Evolutionary conservation across 2,113 vertebrate genomes (phyloP), one percentile per base, ranked within the genome.

Genomic region (Dasyornis broadbenti): DNA sequence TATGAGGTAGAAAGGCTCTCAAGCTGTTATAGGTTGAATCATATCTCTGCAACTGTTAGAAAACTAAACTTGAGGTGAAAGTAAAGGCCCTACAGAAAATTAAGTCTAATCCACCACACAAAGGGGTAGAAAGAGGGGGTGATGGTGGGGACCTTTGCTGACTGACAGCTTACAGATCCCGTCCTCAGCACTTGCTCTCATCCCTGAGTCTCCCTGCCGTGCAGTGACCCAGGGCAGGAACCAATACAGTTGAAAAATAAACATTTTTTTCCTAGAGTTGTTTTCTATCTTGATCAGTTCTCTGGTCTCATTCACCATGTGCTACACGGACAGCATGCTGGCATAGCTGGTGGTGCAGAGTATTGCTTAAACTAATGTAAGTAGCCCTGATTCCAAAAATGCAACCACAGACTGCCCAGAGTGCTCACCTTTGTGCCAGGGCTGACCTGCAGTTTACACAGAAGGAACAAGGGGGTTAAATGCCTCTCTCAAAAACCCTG

Each of bases 171-270:
- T 89, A 83, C 68, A 94, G 54, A 89, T 39, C 31, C 44, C 0
- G 0, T 77, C 23, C 68, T 93, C 13, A 0, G 63, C 54, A 45
- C 89, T 95, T 83, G 60, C 42, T 78, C 59, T 91, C 42, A 71
- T 82, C 77, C 77, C 35, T 15, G 33, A 64, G 49, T 89, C 24
- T 66, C 52, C 87, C 90, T 82, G 82, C 92, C 92, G 93, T 82
- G 87, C 84, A 75, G 56, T 92, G 89, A 95, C 90, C 94, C 81
- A 84, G 56, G 76, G 61, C 77, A 96, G 49, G 78, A 94, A 64
- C 84, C 65, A 85, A 40, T n/a, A 33, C 87, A 76, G 31, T 70
- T 87, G 78, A 60, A 87, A 91, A 96, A 85, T 56, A 95, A 96
- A 91, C 49, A 47, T 60, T 64, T 89, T 64, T 86, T 89, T 1